Evolutionary conservation across 2,797 vertebrate genomes (phyloP), one percentile per base, ranked within the genome.

Genomic region (Acanthurus leucopareius): DNA sequence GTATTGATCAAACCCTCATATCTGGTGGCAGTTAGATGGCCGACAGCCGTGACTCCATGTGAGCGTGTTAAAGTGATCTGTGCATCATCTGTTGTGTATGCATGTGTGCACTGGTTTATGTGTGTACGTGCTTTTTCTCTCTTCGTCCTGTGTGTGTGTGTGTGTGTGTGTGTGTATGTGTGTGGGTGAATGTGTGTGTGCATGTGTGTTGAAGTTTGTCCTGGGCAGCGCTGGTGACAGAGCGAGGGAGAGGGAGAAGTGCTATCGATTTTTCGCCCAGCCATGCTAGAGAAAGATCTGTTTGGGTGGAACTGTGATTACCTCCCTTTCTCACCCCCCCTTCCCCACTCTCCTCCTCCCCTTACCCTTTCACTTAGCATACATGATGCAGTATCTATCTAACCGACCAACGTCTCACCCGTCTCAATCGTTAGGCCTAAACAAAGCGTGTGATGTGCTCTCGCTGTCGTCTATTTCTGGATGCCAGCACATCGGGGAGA

Each of bases 251-350:
- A 73, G 71, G 48, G 77, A 87, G 85, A 84, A 78, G 80, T 84
- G 72, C 72, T 88, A 91, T 91, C 22, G 89, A 89, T 92, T 92
- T 86, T 89, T 75, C 69, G 71, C 72, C 77, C 68, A 77, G 86
- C 79, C 80, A 84, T 75, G 85, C 84, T 69, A 70, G 79, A 90
- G 88, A 91, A 88, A 92, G 88, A 89, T 92, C 83, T 89, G 91
- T 93, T 93, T 91, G 88, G 90, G 86, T 91, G 89, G 89, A 91
- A 88, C 88, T 86, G 84, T 92, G 90, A 93, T 93, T 91, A 91
- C 90, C 88, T 82, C 73, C 53, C 84, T 73, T 67, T 83, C 84
- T 77, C 80, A 19, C 69, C 72, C 65, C 51, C 53, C 35, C 38
- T n/a, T 28, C 35, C 35, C 78, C 52, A 58, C 53, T 68, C 22